Evolutionary conservation across 2,113 vertebrate species (phyloP).

Genomic region (Propithecus coquereli): DNA sequence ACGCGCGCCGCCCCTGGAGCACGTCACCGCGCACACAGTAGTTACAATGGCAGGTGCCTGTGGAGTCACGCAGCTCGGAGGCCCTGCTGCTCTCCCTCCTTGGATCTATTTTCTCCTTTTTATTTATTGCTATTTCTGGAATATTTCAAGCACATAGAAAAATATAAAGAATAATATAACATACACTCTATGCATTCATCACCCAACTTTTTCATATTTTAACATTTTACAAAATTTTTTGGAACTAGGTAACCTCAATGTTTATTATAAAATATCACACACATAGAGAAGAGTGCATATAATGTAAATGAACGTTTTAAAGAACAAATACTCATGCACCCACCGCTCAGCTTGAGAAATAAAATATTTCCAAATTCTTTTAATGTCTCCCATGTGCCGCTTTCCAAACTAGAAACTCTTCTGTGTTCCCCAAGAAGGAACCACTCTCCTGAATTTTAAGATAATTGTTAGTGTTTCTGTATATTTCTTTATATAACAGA

Average conservation of each 20-base stretch:
- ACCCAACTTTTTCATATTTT: neutral
- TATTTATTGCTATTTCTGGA: slow-evolving; percentile 9
- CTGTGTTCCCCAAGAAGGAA: neutral
- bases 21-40: fast-evolving
- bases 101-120: neutral
- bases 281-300: neutral
- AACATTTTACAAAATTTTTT: neutral
- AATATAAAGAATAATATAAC: neutral
- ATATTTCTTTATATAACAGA: neutral
- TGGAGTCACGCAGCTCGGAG: neutral
- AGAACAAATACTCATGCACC: neutral
- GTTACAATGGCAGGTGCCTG: neutral
- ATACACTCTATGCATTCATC: neutral
- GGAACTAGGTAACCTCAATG: neutral
- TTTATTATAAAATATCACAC: neutral
- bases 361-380: neutral
- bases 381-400: neutral
- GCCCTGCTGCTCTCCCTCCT: neutral
- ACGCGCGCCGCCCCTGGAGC: neutral
- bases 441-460: neutral
- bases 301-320: neutral
- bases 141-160: neutral
- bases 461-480: neutral
- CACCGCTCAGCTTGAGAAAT: neutral
- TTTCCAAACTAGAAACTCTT: neutral